Conservation (phyloP, 2,113 vertebrate genomes). For the Tinamus guttatus region DNA sequence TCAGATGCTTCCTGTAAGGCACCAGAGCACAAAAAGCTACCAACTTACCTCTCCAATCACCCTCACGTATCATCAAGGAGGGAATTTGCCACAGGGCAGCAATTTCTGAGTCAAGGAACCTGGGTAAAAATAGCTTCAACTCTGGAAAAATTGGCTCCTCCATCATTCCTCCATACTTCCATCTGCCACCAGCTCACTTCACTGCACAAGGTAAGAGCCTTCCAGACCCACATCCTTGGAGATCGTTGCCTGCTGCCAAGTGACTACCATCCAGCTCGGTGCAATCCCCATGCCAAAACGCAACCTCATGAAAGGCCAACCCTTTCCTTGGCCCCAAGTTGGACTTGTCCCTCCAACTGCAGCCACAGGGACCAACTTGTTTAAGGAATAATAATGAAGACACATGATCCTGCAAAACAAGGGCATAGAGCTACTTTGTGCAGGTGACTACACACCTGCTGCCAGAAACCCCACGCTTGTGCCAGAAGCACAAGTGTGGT, state of each 20-base stretch:
- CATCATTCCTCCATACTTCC: background rate
- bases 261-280: rapidly evolving
- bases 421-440: background rate
- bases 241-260: background rate
- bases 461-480: rapidly evolving
- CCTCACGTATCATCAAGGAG: background rate
- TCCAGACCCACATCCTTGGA: too few species aligned
- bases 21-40: background rate
- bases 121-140: background rate
- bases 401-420: too few species aligned
- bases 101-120: background rate
- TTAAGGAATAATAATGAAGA: too few species aligned
- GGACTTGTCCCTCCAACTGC: too few species aligned
- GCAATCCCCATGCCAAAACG: background rate
- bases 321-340: too few species aligned
- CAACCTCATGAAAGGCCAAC: too few species aligned
- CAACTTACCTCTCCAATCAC: background rate
- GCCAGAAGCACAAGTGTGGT: background rate
- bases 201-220: background rate
- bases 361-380: too few species aligned
- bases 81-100: background rate
- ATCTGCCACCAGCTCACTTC: background rate
- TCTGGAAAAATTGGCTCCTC: background rate
- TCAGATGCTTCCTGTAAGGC: background rate
- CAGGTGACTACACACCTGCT: background rate